Evolutionary conservation across 2,113 vertebrate genomes (phyloP).

Genomic region (Calyptomena viridis): DNA sequence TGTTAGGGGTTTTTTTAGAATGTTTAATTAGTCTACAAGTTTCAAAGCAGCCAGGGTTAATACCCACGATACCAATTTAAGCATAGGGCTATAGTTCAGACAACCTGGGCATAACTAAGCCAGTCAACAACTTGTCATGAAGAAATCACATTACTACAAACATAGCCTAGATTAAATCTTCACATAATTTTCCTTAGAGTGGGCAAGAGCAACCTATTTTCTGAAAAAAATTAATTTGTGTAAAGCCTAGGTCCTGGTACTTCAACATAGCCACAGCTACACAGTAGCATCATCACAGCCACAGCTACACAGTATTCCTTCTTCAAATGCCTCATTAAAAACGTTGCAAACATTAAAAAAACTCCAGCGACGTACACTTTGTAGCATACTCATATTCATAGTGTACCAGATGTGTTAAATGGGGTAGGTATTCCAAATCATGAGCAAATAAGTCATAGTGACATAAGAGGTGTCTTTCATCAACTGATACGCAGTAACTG

Average conservation of each 20-base stretch:
- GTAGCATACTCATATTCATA: accelerated
- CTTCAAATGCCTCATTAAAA: background rate
- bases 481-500: background rate
- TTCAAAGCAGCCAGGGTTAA: background rate
- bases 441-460: background rate
- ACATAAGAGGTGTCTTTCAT: background rate
- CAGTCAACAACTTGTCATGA: background rate
- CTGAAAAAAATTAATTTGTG: background rate
- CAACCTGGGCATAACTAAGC: background rate
- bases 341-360: background rate
- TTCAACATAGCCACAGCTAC: background rate
- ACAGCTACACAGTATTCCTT: background rate
- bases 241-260: background rate
- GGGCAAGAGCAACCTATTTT: background rate
- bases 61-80: background rate
- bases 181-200: background rate
- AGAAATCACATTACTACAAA: background rate
- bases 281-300: background rate
- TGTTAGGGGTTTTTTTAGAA: background rate
- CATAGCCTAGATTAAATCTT: background rate
- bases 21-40: background rate
- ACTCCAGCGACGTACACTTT: accelerated
- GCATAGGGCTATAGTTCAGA: background rate
- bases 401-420: background rate
- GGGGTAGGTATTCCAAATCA: background rate